phyloP scores from a whole-genome alignment of 2,888 invertebrate species.

The Gryllus longicercus region DNA sequence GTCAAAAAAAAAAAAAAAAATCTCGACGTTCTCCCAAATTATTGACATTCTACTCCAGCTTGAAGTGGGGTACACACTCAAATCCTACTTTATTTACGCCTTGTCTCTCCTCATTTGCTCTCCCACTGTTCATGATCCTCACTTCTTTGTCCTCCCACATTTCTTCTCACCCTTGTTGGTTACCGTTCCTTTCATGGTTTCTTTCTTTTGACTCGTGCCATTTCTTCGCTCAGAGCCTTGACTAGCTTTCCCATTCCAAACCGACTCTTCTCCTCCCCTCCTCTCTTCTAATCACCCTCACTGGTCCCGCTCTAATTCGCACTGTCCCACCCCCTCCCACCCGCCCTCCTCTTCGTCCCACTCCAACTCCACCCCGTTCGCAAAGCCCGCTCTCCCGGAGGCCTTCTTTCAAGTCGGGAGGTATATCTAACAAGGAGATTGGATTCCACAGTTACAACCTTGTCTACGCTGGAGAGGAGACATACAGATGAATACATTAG shows the following conservation, averaged over 20 bases:
- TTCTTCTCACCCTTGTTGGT: background rate
- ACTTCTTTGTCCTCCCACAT: background rate
- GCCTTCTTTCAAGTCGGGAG: slow-evolving; percentile 1
- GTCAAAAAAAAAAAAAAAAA: too few relatives aligned
- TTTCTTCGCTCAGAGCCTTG: too few relatives aligned
- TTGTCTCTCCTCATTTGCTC: too few relatives aligned
- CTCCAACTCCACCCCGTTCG: background rate
- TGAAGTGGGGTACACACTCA: too few relatives aligned
- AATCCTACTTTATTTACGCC: too few relatives aligned
- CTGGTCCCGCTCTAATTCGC: background rate
- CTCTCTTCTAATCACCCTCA: background rate
- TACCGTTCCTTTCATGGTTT: background rate
- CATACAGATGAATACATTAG: slow-evolving; percentile 17
- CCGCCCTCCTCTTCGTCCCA: background rate
- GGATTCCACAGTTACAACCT: slow-evolving; percentile 17
- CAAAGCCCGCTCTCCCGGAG: background rate
- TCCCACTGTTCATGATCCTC: too few relatives aligned
- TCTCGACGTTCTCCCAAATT: too few relatives aligned
- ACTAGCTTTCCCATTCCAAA: background rate
- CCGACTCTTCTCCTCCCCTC: background rate
- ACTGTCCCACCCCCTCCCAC: background rate
- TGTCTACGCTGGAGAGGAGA: slow-evolving; percentile 2
- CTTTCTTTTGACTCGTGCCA: too few relatives aligned
- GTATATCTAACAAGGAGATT: slow-evolving; percentile 17
- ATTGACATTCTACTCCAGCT: too few relatives aligned